Percentiles rank a stretch among this genome's conserved stretches.
These are phyloP conservation scores for Procambarus virginalis DNA, from an alignment of 1,140 invertebrate genomes.

Conservation along the genomic window DNA sequence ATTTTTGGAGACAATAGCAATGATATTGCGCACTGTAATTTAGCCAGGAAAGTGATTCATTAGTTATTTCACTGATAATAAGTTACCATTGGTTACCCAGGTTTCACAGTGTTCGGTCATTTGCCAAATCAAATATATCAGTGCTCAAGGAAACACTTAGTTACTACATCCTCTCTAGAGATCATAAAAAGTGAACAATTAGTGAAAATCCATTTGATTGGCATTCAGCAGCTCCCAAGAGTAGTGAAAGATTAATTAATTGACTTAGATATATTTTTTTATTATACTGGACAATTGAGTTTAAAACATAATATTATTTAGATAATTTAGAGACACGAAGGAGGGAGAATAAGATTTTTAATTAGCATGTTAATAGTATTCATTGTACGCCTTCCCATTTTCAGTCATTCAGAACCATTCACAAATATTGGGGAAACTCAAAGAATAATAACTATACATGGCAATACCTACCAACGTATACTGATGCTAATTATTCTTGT, in stretches of 20 bases:
- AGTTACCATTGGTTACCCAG: slow-evolving; percentile 4
- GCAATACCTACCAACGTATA: too few species aligned
- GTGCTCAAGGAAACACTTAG: neutral
- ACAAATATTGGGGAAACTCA: too few species aligned
- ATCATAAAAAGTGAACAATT: neutral
- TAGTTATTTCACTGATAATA: neutral
- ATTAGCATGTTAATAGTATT: too few species aligned
- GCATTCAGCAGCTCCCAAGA: slow-evolving; percentile 25
- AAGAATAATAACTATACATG: too few species aligned
- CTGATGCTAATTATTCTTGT: too few species aligned
- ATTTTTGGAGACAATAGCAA: neutral
- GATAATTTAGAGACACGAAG: slow-evolving; percentile 21
- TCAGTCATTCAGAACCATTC: too few species aligned
- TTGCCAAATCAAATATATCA: slow-evolving; percentile 38
- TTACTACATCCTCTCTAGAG: neutral
- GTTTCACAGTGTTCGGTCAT: slow-evolving; percentile 40
- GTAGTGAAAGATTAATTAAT: slow-evolving; percentile 15
- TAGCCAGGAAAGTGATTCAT: too few species aligned
- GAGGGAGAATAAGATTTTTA: neutral
- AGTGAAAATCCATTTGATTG: slow-evolving; percentile 12
- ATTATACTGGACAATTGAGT: slow-evolving; percentile 7
- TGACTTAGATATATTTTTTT: slow-evolving; percentile 6
- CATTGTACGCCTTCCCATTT: too few species aligned
- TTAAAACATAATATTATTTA: slow-evolving; percentile 23
- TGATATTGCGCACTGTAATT: too few species aligned